Conservation (phyloP, 2,113 vertebrate species). For the Felis catus region DNA sequence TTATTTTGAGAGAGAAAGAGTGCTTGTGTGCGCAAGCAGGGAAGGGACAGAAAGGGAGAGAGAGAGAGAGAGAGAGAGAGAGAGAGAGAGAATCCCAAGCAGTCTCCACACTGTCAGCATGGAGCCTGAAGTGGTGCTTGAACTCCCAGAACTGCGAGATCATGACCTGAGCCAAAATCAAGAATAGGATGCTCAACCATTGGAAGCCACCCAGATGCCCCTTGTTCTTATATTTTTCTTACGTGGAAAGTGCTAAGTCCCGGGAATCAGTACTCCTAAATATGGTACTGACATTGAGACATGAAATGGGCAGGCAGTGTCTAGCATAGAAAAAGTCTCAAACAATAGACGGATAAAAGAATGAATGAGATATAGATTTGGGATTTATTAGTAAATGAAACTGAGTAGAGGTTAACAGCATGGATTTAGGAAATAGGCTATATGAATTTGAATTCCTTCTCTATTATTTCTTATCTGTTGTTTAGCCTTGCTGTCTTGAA, state of each 20-base stretch:
- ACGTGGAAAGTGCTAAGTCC: background rate
- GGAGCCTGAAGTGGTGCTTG: too few relatives aligned
- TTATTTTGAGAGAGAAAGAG: too few relatives aligned
- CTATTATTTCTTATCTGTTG: constrained; percentile 5
- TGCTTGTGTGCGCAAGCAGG: too few relatives aligned
- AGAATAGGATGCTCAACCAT: too few relatives aligned
- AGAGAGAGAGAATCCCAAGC: too few relatives aligned
- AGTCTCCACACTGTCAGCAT: too few relatives aligned
- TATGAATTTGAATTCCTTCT: background rate
- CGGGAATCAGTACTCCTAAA: constrained; percentile 13
- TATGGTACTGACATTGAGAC: constrained; percentile 6
- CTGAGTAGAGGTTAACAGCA: constrained; percentile 22
- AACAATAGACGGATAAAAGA: constrained; percentile 16
- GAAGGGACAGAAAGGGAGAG: too few relatives aligned
- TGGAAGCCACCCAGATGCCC: too few relatives aligned
- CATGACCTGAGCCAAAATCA: too few relatives aligned
- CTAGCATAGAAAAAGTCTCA: background rate
- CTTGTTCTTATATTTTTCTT: constrained; percentile 28
- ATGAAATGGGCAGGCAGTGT: background rate
- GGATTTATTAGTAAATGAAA: constrained; percentile 31
- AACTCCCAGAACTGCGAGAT: too few relatives aligned
- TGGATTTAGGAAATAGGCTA: background rate
- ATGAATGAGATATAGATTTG: background rate
- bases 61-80: too few relatives aligned
- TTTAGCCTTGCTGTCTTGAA: background rate